Base-by-base conservation (phyloP, 92 coral and sea anemone genomes). In the Phymanthus crucifer region DNA sequence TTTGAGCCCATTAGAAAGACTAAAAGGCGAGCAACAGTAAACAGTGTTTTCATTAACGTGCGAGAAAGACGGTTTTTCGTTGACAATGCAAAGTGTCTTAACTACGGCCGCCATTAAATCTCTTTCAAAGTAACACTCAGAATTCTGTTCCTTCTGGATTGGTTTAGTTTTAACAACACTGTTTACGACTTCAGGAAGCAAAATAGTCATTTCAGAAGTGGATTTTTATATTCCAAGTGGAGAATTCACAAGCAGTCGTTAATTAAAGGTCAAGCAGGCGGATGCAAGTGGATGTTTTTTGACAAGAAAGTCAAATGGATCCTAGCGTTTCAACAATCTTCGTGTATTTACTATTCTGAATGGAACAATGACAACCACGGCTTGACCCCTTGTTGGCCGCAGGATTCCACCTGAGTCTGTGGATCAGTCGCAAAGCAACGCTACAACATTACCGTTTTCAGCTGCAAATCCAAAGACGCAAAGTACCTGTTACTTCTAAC, bases 301-400 rank as follows among this genome's bases (percentile, higher is more conserved):
- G 68, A 61, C 68, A 61, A 16, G 16, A 29, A 61, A 61, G 68
- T 61, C 68, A 61, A 61, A 29, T 61, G 68, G 68, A 1, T 61
- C 68, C 68, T 27, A 61, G 68, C 29, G 68, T 27, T 13, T 11
- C 29, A 24, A 61, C 29, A 61, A 27, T 61, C 36, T 29, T 61
- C 34, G 29, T 61, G 2, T 24, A 27, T 18, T 12, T 54, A 54
- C 64, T 54, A 54, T 54, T 54, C 64, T 54, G n/a, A 54, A 34
- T 61, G 11, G 36, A 61, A 54, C 64, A 54, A 54, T n/a, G 27
- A 54, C 64, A 54, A 24, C 11, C 27, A 54, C 11, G 2, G 33
- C 68, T 29, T 61, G 68, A 61, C 68, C 68, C 34, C 33, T 61
- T n/a, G n/a, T n/a, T 61, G 68, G 68, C 13, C 9, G 35, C 68